phyloP scores from a whole-genome alignment of 2,113 vertebrate species.

The Chelonoidis abingdonii region DNA sequence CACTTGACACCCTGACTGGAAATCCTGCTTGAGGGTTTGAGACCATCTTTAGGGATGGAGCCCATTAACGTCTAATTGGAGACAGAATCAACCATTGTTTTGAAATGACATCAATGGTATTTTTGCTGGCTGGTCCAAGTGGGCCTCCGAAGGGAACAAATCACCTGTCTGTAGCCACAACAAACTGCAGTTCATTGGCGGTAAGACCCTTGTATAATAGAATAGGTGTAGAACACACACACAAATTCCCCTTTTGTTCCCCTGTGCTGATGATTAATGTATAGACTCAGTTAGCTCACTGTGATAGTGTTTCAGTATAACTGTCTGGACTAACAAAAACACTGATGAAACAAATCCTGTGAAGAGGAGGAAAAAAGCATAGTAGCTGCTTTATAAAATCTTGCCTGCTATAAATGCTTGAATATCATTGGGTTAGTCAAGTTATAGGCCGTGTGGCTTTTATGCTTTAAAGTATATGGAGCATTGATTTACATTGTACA shows the following conservation, averaged over 20 bases:
- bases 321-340: background rate
- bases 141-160: background rate
- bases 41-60: fast-evolving
- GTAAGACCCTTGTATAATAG: fast-evolving
- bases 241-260: background rate
- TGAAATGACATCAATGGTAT: background rate
- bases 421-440: background rate
- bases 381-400: background rate
- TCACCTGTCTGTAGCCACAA: background rate
- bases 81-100: background rate
- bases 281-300: background rate
- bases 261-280: too few species aligned
- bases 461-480: background rate
- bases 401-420: background rate
- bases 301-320: background rate
- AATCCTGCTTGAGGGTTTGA: background rate
- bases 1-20: background rate
- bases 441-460: background rate
- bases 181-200: background rate
- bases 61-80: fast-evolving
- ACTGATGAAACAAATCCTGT: background rate
- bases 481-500: background rate
- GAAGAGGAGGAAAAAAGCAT: background rate
- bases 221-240: background rate
- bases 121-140: background rate